These are phyloP conservation scores for Morpho deidamia DNA, from an alignment of 2,888 invertebrate genomes.

Conservation along the genomic window DNA sequence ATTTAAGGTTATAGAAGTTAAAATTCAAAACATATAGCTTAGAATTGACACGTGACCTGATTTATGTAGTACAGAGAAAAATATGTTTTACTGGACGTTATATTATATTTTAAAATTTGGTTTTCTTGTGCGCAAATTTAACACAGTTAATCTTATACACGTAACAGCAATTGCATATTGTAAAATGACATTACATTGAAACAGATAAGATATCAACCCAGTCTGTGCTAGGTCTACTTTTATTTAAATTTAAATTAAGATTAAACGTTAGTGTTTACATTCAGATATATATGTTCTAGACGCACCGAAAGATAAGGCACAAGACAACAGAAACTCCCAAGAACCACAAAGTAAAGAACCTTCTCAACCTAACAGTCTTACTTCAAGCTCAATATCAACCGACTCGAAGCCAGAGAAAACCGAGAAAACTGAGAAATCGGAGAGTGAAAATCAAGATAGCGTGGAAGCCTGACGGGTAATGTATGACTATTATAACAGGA, in stretches of 20 bases:
- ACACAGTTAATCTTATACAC: too few species aligned
- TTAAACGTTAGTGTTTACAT: too few species aligned
- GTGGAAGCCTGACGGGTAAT: conserved; percentile 62
- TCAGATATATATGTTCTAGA: conserved; percentile 17
- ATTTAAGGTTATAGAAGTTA: too few species aligned
- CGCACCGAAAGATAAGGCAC: conserved; percentile 52
- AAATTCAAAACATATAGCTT: too few species aligned
- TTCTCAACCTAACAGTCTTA: conserved; percentile 64
- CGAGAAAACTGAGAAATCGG: conserved; percentile 29
- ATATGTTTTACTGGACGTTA: background rate
- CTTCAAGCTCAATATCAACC: conserved; percentile 63
- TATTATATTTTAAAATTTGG: background rate
- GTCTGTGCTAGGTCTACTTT: too few species aligned
- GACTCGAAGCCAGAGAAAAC: conserved; percentile 59
- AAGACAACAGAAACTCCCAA: conserved; percentile 53
- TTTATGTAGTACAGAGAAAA: too few species aligned
- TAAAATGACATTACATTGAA: too few species aligned
- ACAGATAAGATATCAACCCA: too few species aligned
- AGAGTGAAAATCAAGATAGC: conserved; percentile 35
- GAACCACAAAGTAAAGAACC: conserved; percentile 62
- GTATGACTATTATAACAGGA: conserved; percentile 44
- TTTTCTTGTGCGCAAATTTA: too few species aligned
- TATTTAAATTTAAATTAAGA: too few species aligned
- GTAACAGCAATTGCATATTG: too few species aligned
- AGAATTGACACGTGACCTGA: too few species aligned